Evolutionary conservation across 2,113 vertebrate species (phyloP).

Genomic region (Odocoileus hemionus): DNA sequence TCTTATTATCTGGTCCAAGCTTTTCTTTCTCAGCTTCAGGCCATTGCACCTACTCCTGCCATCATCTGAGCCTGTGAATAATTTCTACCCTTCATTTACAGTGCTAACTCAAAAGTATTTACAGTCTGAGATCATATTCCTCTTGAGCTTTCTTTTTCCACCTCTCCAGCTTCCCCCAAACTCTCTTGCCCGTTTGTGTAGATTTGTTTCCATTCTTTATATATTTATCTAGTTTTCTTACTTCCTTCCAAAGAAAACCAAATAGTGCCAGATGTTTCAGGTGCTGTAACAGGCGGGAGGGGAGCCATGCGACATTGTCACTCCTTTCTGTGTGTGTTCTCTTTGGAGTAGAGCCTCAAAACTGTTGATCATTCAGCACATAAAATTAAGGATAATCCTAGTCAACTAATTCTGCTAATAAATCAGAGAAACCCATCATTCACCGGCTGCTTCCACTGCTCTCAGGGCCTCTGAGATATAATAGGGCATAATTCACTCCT

Average conservation of each 20-base stretch:
- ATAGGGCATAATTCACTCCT: constrained; percentile 61
- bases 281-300: background rate
- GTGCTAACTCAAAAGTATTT: background rate
- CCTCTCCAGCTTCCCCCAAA: background rate
- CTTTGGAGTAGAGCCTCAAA: background rate
- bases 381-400: constrained; percentile 54
- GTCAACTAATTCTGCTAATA: constrained; percentile 57
- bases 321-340: background rate
- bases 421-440: constrained; percentile 51
- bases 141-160: background rate
- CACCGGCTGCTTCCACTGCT: constrained; percentile 45
- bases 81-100: background rate
- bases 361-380: constrained; percentile 25
- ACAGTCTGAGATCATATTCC: background rate
- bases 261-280: constrained; percentile 17
- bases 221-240: background rate
- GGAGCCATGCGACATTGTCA: background rate
- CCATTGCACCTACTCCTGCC: background rate
- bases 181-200: background rate
- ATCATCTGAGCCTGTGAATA: background rate
- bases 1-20: background rate
- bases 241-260: background rate
- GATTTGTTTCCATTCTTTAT: constrained; percentile 1
- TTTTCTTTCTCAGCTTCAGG: background rate
- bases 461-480: constrained; percentile 58